These are phyloP conservation scores for Melanotaenia duboulayi DNA, from an alignment of 2,113 vertebrate genomes.

Conservation along the genomic window DNA sequence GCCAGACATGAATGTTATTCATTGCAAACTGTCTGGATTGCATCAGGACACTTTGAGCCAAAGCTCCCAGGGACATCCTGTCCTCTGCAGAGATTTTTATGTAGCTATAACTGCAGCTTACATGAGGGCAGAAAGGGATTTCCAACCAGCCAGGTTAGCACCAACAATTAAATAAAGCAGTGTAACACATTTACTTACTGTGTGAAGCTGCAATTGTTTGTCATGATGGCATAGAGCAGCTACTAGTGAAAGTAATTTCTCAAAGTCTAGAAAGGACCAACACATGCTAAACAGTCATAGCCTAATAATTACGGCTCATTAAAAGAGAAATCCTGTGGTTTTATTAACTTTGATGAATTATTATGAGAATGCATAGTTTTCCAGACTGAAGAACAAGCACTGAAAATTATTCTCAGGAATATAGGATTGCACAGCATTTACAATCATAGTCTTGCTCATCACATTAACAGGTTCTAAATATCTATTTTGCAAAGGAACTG, in stretches of 20 bases:
- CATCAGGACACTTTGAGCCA: conserved; percentile 27
- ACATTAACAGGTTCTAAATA: no score
- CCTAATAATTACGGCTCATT: no score
- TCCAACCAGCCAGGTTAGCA: conserved; percentile 8
- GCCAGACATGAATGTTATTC: conserved; percentile 25
- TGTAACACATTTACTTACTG: neutral
- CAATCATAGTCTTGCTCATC: no score
- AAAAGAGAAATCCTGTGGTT: neutral
- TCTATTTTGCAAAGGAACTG: neutral
- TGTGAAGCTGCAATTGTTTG: no score
- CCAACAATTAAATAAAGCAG: neutral
- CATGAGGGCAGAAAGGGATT: neutral
- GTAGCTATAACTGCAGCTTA: neutral
- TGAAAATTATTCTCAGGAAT: neutral
- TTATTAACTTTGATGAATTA: no score
- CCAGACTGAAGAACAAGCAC: neutral
- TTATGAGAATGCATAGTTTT: neutral
- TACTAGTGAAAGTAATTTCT: conserved; percentile 10
- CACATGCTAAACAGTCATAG: no score
- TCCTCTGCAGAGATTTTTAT: conserved; percentile 16
- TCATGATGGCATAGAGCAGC: no score
- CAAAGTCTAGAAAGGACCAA: conserved; percentile 2
- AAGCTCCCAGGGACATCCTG: conserved; percentile 44
- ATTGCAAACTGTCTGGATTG: conserved; percentile 36
- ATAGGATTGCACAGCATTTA: no score